Evolutionary conservation across 2,797 vertebrate species (phyloP), one percentile per base, ranked within the genome.

Genomic region (Lates japonicus): DNA sequence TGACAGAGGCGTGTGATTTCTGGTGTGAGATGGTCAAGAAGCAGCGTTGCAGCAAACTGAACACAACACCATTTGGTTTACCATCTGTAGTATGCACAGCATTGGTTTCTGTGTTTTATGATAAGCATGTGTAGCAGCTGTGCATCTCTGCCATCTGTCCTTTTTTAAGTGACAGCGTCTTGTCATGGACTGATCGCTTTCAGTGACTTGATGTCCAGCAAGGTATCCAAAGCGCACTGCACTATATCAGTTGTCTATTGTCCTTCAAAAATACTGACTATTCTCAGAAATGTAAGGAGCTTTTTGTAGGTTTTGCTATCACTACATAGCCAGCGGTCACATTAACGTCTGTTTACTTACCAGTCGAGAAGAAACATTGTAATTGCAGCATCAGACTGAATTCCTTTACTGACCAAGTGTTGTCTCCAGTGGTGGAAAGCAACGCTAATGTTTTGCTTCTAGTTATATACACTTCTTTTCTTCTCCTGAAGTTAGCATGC

Each of bases 21-120:
- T 64, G 48, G 42, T 0, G 25, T 52, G 63, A 25, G 55, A 9
- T 25, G 65, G 55, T 63, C 51, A 33, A 64, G 65, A 25, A 64
- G 65, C 17, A 42, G 31, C 12, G 42, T 31, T 39, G 41, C 60
- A 37, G 39, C 20, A 61, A 73, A 80, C 65, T 66, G 9, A 70
- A 55, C 44, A 22, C n/a, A 35, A 12, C 9, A 22, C 25, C 55
- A 42, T 31, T 76, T 39, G 63, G 22, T 42, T 16, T 22, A 2
- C 4, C 44, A 20, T 59, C 46, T 44, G 35, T 37, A 14, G 13
- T 13, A 2, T 7, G 52, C 42, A 2, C 49, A 41, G 51, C 6
- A 1, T 20, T 5, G 31, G 20, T 9, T 35, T 52, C 37, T 16
- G 54, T 39, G 37, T 59, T 55, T 48, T 20, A 13, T 61, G 22